Conservation (phyloP, 2,888 invertebrate species). For the Pardosa pseudoannulata region DNA sequence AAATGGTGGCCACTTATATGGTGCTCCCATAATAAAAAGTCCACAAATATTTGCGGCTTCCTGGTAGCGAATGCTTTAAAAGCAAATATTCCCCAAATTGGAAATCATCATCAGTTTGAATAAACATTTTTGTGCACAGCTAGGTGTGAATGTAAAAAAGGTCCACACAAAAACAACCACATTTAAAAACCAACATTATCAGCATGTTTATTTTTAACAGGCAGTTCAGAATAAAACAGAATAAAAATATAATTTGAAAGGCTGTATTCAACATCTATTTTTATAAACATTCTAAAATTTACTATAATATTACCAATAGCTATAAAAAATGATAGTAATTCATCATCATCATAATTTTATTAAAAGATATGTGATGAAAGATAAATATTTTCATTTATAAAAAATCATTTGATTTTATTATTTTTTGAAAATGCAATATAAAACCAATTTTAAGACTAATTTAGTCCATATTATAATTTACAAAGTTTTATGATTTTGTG, state of each 20-base stretch:
- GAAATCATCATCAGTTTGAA: too few species aligned
- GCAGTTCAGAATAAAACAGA: constrained; percentile 3
- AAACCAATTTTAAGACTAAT: not conserved
- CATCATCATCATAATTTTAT: not conserved
- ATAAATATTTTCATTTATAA: not conserved
- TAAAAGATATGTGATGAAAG: not conserved
- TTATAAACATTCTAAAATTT: not conserved
- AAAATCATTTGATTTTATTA: not conserved
- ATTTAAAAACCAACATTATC: not conserved
- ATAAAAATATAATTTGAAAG: constrained; percentile 7
- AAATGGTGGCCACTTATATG: too few species aligned
- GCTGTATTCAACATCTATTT: constrained; percentile 15
- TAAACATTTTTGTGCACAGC: too few species aligned
- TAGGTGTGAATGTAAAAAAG: too few species aligned
- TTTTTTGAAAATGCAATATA: constrained; percentile 14
- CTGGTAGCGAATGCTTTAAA: too few species aligned
- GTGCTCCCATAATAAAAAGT: too few species aligned
- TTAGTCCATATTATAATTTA: not conserved
- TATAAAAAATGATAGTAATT: not conserved
- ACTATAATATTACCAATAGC: not conserved
- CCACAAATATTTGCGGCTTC: too few species aligned
- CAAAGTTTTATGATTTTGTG: not conserved
- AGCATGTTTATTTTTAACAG: constrained; percentile 11
- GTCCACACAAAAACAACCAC: not conserved
- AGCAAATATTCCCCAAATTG: too few species aligned